Base-by-base conservation (phyloP, 2,113 vertebrate genomes). In the Grammomys dolichurus region DNA sequence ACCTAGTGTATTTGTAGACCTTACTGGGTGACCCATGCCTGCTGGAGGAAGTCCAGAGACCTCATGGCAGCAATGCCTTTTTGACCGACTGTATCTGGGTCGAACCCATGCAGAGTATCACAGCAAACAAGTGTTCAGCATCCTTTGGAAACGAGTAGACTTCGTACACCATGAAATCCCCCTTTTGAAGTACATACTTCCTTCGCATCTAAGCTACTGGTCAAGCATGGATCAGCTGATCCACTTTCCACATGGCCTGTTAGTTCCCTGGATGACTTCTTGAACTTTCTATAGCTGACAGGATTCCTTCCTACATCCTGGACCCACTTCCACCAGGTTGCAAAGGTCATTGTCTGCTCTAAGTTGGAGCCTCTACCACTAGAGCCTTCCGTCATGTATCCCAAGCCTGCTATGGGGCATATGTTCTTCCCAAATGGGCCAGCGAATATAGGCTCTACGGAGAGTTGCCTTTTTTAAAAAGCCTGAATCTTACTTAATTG, bases 131-230 rank as follows among this genome's bases (percentile, higher is more conserved):
- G 78, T n/a, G 48, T 51, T 84, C 24, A 7, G 28, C 4, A 73
- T 84, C 65, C 31, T 67, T 43, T 60, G 54, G 31, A 22, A n/a
- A 58, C 26, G 60, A 56, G 58, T 48, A 56, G 19, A 65, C 58
- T 90, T 81, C 69, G n/a, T 72, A 54, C 33, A 28, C 65, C 46
- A 8, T 95, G 20, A 93, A 93, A 56, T 48, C 67, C 51, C 78
- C 51, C 63, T 87, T 56, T 70, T 36, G 48, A 67, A 85, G 28
- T 70, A 2, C 87, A 69, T 22, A 7, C 0, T 58, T 84, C 17
- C n/a, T 24, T 56, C 11, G 5, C 69, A 31, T 70, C 75, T 33
- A 90, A 94, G 75, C 48, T 80, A 48, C 24, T 0, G 0, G 33
- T 69, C 94, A 89, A 87, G 58, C n/a, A 26, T 5, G 17, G 40